Evolutionary conservation across 2,888 invertebrate species (phyloP).

Genomic region (Spilosoma lubricipeda): DNA sequence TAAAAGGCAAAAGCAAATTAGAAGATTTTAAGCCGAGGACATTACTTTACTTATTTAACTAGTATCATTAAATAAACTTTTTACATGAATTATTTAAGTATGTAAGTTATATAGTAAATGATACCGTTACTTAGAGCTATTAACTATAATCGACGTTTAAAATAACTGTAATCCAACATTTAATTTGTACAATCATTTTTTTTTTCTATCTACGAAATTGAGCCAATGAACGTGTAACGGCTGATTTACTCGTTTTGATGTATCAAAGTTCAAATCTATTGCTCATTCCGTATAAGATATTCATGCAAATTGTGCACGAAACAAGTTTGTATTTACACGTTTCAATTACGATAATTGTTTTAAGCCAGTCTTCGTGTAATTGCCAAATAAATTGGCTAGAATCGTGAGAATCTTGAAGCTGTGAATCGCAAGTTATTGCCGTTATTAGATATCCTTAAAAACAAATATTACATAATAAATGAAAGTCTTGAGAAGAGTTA

Average conservation of each 20-base stretch:
- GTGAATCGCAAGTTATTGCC: background rate
- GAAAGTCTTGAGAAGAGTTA: background rate
- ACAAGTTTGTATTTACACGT: conserved; percentile 34
- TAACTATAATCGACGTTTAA: conserved; percentile 76
- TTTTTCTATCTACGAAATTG: conserved; percentile 63
- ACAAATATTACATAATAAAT: conserved; percentile 8
- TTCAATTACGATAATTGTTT: conserved; percentile 26
- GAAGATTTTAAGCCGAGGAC: background rate
- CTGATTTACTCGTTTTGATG: conserved; percentile 23
- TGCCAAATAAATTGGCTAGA: conserved; percentile 30
- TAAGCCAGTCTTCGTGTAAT: conserved; percentile 14
- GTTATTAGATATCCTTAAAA: background rate
- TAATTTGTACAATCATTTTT: conserved; percentile 71
- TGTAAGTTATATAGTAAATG: conserved; percentile 39
- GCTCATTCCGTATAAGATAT: conserved; percentile 19
- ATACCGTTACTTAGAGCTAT: conserved; percentile 65
- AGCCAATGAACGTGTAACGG: conserved; percentile 54
- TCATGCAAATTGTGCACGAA: conserved; percentile 23
- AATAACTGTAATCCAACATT: conserved; percentile 81
- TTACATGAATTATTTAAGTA: conserved; percentile 20
- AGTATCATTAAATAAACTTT: background rate
- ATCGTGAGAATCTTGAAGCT: conserved; percentile 24
- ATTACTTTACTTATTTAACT: background rate
- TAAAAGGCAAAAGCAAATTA: background rate
- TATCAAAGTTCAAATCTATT: conserved; percentile 33